phyloP scores from a whole-genome alignment of 2,113 vertebrate species.

The Platichthys flesus region DNA sequence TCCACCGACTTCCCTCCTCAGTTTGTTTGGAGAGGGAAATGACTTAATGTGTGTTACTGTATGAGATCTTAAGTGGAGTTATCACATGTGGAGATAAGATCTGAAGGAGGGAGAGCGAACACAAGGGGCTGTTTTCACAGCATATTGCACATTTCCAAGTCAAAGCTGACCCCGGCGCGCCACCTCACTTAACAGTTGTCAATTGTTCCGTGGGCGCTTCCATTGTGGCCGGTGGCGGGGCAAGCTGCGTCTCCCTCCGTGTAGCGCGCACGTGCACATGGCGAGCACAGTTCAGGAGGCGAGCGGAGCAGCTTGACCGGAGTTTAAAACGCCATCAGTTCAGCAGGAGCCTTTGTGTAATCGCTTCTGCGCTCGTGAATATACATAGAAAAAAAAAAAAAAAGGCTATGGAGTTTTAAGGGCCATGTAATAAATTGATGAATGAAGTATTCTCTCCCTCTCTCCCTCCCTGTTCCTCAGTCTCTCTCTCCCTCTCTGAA shows the following conservation, averaged over 20 bases:
- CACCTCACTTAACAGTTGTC: slow-evolving; percentile 68
- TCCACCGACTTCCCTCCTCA: slow-evolving; percentile 22
- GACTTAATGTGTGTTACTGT: slow-evolving; percentile 81
- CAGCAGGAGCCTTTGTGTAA: slow-evolving; percentile 77
- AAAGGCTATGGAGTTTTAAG: slow-evolving; percentile 70
- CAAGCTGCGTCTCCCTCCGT: slow-evolving; percentile 55
- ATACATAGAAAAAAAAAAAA: slow-evolving; percentile 76
- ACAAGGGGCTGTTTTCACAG: slow-evolving; percentile 78
- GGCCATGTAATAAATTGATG: slow-evolving; percentile 79
- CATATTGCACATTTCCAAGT: slow-evolving; percentile 79
- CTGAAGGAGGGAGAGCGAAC: slow-evolving; percentile 54
- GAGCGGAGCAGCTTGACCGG: slow-evolving; percentile 79
- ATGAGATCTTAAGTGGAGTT: slow-evolving; percentile 80
- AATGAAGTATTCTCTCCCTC: slow-evolving; percentile 71
- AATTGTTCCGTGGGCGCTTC: slow-evolving; percentile 62
- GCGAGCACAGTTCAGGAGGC: slow-evolving; percentile 69
- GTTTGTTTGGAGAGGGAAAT: slow-evolving; percentile 80
- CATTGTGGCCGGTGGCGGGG: slow-evolving; percentile 43
- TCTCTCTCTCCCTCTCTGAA: slow-evolving; percentile 36
- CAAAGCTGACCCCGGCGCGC: slow-evolving; percentile 62
- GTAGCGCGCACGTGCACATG: slow-evolving; percentile 69
- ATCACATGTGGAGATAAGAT: slow-evolving; percentile 78
- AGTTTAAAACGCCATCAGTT: slow-evolving; percentile 82
- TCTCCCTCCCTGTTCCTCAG: slow-evolving; percentile 47
- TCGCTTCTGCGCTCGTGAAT: slow-evolving; percentile 79